These are phyloP conservation scores for Drosophila colorata DNA, from an alignment of 2,888 invertebrate genomes.

Conservation along the genomic window DNA sequence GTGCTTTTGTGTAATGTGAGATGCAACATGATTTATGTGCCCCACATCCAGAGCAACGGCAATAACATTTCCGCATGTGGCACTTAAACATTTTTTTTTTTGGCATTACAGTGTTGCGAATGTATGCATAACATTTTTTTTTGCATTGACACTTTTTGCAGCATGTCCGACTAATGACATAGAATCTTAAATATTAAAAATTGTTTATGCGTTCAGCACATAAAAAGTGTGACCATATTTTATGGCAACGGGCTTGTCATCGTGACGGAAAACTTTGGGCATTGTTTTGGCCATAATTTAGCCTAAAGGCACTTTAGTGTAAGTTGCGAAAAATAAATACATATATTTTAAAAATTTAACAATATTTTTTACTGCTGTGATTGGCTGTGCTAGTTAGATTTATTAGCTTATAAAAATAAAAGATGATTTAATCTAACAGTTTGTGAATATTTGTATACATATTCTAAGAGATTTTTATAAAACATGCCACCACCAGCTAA, in stretches of 20 bases:
- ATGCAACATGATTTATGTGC: constrained; percentile 41
- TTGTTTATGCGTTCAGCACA: background rate
- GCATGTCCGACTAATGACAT: constrained; percentile 3
- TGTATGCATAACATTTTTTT: background rate
- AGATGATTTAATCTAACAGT: background rate
- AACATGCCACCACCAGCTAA: constrained; percentile 17
- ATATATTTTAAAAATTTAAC: background rate
- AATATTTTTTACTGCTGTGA: background rate
- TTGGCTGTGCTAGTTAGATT: constrained; percentile 2
- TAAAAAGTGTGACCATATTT: too few species aligned
- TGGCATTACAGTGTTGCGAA: constrained; percentile 2
- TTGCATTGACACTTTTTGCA: constrained; percentile 6
- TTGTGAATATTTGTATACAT: background rate
- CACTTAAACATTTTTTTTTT: background rate
- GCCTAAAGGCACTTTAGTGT: too few species aligned
- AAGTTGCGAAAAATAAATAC: background rate
- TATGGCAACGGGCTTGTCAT: too few species aligned
- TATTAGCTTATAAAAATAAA: background rate
- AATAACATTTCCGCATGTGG: background rate
- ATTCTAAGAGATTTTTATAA: too few species aligned
- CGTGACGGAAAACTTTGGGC: too few species aligned
- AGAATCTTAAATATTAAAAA: constrained; percentile 10
- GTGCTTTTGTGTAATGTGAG: constrained; percentile 7
- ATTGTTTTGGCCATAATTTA: too few species aligned
- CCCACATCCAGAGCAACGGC: constrained; percentile 6